These are phyloP conservation scores for Lepus oiostolus DNA, from an alignment of 2,797 vertebrate species.

Conservation along the genomic window DNA sequence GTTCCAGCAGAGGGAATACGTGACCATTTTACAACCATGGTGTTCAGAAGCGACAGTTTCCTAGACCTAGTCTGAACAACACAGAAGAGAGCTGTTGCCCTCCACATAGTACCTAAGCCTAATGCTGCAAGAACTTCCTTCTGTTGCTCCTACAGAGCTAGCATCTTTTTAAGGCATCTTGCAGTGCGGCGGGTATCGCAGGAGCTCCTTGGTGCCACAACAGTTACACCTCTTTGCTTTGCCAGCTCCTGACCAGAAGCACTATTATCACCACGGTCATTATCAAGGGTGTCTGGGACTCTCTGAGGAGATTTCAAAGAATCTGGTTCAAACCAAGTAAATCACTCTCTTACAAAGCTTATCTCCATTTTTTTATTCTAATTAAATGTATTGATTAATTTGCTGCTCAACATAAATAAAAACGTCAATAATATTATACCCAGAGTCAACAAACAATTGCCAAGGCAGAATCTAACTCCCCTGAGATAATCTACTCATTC, in stretches of 20 bases:
- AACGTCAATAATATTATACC: not conserved
- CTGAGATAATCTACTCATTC: not conserved
- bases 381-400: slow-evolving; percentile 23
- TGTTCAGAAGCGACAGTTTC: not conserved
- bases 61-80: not conserved
- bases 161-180: not conserved
- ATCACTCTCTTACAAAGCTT: not conserved
- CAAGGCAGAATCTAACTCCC: not conserved
- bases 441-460: not conserved
- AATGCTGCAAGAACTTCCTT: not conserved
- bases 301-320: slow-evolving; percentile 2
- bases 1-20: not conserved
- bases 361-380: slow-evolving; percentile 11
- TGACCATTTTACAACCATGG: not conserved
- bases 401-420: slow-evolving; percentile 18
- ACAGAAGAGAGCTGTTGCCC: not conserved
- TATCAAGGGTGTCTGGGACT: not conserved
- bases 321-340: slow-evolving; percentile 20
- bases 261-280: not conserved
- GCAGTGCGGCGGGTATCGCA: not conserved
- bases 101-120: not conserved
- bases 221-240: not conserved
- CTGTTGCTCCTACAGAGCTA: not conserved
- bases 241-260: not conserved
- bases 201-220: not conserved